A percentile compares a stretch with the other conserved stretches of the same genome.
These are phyloP conservation scores for Oreamnos americanus DNA, from an alignment of 2,113 vertebrate species.

Conservation along the genomic window DNA sequence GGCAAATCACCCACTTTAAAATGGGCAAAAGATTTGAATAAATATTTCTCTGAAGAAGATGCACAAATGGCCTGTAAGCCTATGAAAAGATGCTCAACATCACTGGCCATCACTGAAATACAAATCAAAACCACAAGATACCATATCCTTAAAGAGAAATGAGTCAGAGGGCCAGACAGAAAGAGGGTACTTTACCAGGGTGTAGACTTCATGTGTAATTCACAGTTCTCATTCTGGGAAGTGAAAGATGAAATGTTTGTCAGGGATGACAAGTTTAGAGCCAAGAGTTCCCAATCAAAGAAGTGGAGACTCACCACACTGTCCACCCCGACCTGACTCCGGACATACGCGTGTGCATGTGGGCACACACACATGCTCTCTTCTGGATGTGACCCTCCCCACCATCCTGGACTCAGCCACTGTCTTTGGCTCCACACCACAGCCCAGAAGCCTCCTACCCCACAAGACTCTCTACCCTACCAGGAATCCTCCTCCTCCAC, in stretches of 20 bases:
- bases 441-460: neutral
- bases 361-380: neutral
- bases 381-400: neutral
- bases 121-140: neutral
- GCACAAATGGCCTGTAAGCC: neutral
- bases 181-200: conserved; percentile 80
- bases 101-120: neutral
- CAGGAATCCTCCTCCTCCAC: accelerated
- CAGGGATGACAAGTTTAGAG: neutral
- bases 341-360: accelerated
- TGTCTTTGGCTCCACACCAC: neutral
- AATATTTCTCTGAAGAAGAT: neutral
- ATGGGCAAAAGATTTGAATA: neutral
- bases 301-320: neutral
- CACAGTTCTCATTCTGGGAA: conserved; percentile 78
- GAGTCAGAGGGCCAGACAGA: neutral
- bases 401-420: neutral
- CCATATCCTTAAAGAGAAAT: too few relatives aligned
- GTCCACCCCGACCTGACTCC: neutral
- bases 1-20: neutral
- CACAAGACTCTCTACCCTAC: neutral
- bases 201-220: conserved; percentile 77
- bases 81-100: neutral
- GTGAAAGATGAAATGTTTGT: neutral
- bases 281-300: neutral